Evolutionary conservation across 2,113 vertebrate species (phyloP).

Genomic region (Neogobius melanostomus): DNA sequence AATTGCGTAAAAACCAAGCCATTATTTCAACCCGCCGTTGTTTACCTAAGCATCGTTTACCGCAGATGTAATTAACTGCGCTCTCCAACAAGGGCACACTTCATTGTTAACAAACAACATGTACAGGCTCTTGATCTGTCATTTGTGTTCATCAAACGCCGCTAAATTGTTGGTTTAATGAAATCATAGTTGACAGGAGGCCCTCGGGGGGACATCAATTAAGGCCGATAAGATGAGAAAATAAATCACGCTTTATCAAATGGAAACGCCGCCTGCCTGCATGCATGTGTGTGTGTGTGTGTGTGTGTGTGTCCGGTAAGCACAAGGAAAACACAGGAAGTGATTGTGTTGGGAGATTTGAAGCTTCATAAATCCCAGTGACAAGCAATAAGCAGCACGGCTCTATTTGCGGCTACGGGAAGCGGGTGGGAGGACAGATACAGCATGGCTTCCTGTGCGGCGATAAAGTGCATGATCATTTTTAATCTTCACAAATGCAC

Average conservation of each 20-base stretch:
- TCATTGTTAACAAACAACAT: conserved; percentile 40
- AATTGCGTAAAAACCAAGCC: not conserved
- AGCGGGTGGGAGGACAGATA: conserved; percentile 32
- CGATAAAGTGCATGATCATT: conserved; percentile 1
- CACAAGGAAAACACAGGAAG: conserved; percentile 71
- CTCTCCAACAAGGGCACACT: not conserved
- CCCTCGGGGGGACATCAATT: conserved; percentile 66
- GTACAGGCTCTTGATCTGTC: conserved; percentile 53
- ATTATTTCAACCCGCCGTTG: not conserved
- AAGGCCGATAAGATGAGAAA: conserved; percentile 74
- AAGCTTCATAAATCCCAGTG: conserved; percentile 58
- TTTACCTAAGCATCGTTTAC: not conserved
- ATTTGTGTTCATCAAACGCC: conserved; percentile 75
- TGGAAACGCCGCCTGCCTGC: conserved; percentile 28
- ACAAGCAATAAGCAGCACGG: conserved; percentile 34
- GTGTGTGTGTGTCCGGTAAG: conserved; percentile 56
- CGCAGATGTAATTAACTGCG: conserved; percentile 44
- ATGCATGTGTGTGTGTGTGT: no score
- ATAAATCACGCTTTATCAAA: conserved; percentile 68
- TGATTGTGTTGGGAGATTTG: conserved; percentile 58
- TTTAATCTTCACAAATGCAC: not conserved
- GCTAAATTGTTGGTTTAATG: conserved; percentile 77
- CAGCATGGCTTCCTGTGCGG: conserved; percentile 41
- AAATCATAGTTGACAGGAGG: conserved; percentile 58
- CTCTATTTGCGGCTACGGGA: conserved; percentile 24